Percentiles rank a stretch among this genome's conserved stretches.
Conservation (phyloP, 2,113 vertebrate genomes). For the Formicarius rufipectus region DNA sequence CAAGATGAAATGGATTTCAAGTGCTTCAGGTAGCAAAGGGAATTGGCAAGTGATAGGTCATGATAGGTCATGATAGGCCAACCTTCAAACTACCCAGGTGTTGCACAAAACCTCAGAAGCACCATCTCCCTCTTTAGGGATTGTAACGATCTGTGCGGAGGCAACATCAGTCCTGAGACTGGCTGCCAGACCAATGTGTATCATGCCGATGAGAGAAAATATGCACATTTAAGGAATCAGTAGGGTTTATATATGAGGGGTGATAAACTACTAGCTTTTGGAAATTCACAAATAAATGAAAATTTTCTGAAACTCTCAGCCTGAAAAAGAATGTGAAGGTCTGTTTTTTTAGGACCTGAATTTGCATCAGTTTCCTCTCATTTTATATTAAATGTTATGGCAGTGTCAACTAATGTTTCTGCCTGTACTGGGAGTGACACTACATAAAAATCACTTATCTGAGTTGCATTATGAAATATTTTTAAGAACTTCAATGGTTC, state of each 20-base stretch:
- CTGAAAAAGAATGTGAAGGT: neutral
- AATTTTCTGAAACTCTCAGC: neutral
- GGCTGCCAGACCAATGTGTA: neutral
- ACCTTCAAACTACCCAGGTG: neutral
- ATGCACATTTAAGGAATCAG: neutral
- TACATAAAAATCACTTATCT: neutral
- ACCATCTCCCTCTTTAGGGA: neutral
- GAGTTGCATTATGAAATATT: neutral
- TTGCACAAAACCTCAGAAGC: neutral
- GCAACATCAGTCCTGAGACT: neutral
- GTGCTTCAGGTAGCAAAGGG: neutral
- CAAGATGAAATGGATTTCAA: neutral
- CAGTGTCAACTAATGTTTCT: neutral
- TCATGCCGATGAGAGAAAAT: neutral
- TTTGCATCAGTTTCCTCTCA: neutral
- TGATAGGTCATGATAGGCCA: neutral
- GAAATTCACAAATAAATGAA: neutral
- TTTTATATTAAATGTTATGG: neutral
- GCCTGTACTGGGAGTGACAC: neutral
- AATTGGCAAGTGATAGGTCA: neutral
- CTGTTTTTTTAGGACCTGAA: neutral
- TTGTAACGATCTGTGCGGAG: neutral
- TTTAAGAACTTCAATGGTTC: neutral
- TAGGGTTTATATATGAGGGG: neutral
- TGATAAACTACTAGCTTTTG: neutral